Percentiles rank a stretch among this genome's conserved stretches.
phyloP scores from a whole-genome alignment of 2,888 invertebrate species.

The Machimus rusticus region DNA sequence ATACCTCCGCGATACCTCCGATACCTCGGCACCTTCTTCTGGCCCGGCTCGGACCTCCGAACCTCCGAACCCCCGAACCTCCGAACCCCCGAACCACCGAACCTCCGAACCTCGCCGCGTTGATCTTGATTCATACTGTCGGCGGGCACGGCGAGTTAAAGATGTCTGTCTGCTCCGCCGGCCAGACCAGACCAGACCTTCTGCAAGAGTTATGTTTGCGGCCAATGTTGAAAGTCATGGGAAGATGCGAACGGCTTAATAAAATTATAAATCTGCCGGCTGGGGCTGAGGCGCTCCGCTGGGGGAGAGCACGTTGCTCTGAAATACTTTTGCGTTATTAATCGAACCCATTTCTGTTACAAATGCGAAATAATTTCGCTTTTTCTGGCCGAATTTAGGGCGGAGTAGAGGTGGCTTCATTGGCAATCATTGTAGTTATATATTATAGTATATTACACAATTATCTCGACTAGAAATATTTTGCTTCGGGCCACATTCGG shows the following conservation, averaged over 20 bases:
- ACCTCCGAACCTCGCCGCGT: not conserved
- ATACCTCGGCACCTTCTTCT: not conserved
- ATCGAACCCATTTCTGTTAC: not conserved
- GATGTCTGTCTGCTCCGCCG: not conserved
- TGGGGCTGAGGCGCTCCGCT: not conserved
- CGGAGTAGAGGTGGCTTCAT: not conserved
- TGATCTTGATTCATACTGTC: not conserved
- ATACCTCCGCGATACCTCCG: not conserved
- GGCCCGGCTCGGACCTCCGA: not conserved
- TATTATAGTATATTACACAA: not conserved
- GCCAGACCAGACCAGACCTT: not conserved
- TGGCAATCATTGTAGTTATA: not conserved
- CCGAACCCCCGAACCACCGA: not conserved
- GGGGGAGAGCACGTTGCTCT: not conserved
- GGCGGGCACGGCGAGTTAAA: not conserved
- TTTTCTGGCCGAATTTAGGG: not conserved
- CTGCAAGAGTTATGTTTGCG: not conserved
- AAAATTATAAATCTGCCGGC: constrained; percentile 28
- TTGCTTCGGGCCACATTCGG: no score
- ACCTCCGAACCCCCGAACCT: not conserved
- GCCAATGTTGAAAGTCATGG: not conserved
- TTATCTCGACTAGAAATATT: no score
- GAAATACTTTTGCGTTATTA: not conserved
- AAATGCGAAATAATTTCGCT: not conserved
- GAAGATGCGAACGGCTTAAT: constrained; percentile 20